Base-by-base conservation (phyloP, 1,140 invertebrate species). In the Trichonephila clavata region DNA sequence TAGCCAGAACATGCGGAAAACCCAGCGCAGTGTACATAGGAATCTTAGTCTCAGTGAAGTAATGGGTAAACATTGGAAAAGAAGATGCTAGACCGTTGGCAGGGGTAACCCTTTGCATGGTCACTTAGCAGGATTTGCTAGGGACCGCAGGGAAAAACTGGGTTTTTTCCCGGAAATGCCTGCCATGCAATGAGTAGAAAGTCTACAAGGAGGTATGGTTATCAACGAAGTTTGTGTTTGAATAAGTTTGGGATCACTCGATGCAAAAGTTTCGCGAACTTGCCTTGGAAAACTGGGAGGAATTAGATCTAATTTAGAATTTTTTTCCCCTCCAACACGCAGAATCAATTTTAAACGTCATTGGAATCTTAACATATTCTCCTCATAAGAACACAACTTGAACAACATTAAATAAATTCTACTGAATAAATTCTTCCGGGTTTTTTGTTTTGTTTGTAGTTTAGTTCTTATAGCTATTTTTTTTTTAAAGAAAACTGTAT, bases 31-130 rank as follows among this genome's bases (percentile, higher is more conserved):
- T n/a, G 90, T 92, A 92, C 90, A 92, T 80, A 92, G 8, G 90
- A 61, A 83, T 27, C 24, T 21, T 61, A 83, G 80, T 65, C 59
- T 80, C 18, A 57, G 57, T 92, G 80, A 84, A 92, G 90, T 92
- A 92, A 92, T 92, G 90, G 90, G 81, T 32, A 92, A 92, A 92
- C 50, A 92, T 80, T 57, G 81, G n/a, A 92, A 50, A 65, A 24
- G 80, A 43, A 90, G 89, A 80, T 18, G 50, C 24, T 39, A 27
- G 71, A n/a, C 61, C 63, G 50, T n/a, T 20, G 83, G 50, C 50
- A 32, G 27, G 13, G 86, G n/a, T 14, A 87, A 83, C 50, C 24
- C 81, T 83, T 63, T 87, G 86, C 50, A 80, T 90, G 89, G 89
- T 80, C 89, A 81, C 89, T 90, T 90, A 90, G 89, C n/a, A 24